These are phyloP conservation scores for Chrysolina americana DNA, from an alignment of 2,888 invertebrate species.

Conservation along the genomic window DNA sequence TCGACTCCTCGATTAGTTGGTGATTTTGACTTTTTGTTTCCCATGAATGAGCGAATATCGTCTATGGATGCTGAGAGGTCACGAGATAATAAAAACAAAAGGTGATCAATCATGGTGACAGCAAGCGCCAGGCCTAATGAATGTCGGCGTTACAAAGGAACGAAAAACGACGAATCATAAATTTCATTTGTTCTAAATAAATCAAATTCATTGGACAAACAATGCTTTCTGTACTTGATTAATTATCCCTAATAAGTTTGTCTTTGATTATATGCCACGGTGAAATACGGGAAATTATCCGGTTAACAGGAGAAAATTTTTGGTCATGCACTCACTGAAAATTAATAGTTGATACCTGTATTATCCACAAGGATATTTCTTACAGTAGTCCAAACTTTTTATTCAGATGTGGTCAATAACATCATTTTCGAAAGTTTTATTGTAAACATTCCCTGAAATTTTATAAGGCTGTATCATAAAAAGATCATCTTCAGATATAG, in stretches of 20 bases:
- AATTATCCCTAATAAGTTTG: conserved; percentile 59
- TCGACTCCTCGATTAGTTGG: too few species aligned
- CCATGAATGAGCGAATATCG: conserved; percentile 24
- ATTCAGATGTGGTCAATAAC: too few species aligned
- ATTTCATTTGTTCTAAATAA: conserved; percentile 66
- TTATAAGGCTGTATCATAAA: too few species aligned
- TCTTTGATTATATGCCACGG: conserved; percentile 30
- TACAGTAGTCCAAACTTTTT: too few species aligned
- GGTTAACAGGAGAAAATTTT: conserved; percentile 7
- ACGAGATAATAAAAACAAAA: conserved; percentile 57
- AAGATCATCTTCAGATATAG: too few species aligned
- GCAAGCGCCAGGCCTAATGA: conserved; percentile 61
- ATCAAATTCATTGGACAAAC: conserved; percentile 63
- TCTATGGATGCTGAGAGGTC: conserved; percentile 41
- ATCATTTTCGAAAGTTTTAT: too few species aligned
- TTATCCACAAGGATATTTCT: too few species aligned
- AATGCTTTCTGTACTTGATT: conserved; percentile 61
- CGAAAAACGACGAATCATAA: conserved; percentile 63
- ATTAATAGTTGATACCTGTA: too few species aligned
- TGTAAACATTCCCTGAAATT: too few species aligned
- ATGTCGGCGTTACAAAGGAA: conserved; percentile 60
- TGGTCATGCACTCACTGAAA: background rate
- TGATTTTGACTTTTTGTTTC: background rate
- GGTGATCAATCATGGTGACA: conserved; percentile 61
- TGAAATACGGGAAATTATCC: conserved; percentile 5